Base-by-base conservation (phyloP, 2,113 vertebrate species). In the Coptodon rendalli region DNA sequence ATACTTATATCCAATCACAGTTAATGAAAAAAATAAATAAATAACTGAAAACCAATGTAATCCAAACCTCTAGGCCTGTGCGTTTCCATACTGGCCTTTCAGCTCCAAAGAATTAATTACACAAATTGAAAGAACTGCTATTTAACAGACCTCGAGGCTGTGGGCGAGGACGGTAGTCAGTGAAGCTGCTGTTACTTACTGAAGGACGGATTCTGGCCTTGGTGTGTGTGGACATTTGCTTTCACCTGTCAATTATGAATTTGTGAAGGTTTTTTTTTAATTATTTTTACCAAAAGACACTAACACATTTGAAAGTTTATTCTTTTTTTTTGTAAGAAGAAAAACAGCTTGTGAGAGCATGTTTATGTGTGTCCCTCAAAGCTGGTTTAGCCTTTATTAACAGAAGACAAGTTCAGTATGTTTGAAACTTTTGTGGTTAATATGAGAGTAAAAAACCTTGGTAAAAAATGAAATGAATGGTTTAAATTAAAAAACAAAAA, bases 21-120 rank as follows among this genome's bases (percentile, higher is more conserved):
- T 66, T 90, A 90, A 90, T 90, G 45, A 89, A 91, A 90, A 2
- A 66, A 66, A 66, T 5, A 38, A 38, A 66, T 13, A 78, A 40
- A 68, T 86, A 53, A 90, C 4, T 38, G 11, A 68, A 93, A 93
- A 82, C 78, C 84, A 93, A 87, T 83, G 84, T 59, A 91, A 93
- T 89, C 84, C 78, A 84, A 79, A 82, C 81, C 40, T 88, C 57
- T 40, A 61, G 76, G 63, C 34, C 73, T 9, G 16, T 22, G 79
- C 52, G 56, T 84, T 85, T 87, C 86, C 53, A 83, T 24, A 1
- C 50, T 59, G 84, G 52, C 87, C 83, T 79, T 83, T 57, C 36
- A 86, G 92, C 84, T 27, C 83, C 10, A 57, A 56, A 92, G 1
- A 91, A 91, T 91, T 87, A 93, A 95, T 94, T 90, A 91, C 83